These are phyloP conservation scores for Camponotus fellah DNA, from an alignment of 2,888 invertebrate species.

Conservation along the genomic window DNA sequence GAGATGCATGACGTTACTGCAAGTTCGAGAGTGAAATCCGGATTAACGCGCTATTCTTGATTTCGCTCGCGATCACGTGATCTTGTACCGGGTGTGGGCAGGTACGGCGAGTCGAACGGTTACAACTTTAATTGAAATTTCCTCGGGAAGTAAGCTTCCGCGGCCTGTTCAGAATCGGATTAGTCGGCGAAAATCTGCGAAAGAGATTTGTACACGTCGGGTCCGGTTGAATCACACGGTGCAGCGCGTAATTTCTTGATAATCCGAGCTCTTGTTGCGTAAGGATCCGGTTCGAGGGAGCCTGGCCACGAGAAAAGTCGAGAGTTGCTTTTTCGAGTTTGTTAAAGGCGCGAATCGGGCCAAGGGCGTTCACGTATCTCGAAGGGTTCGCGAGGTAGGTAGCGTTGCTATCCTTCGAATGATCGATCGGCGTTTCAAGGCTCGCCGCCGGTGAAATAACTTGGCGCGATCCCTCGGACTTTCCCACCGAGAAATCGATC, in stretches of 20 bases:
- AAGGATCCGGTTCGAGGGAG: neutral
- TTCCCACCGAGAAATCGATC: constrained; percentile 18
- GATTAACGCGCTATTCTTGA: constrained; percentile 33
- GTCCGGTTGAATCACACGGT: neutral
- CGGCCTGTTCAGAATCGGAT: neutral
- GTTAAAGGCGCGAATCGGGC: constrained; percentile 23
- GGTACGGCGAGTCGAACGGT: neutral
- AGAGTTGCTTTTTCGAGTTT: neutral
- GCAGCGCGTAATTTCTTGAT: neutral
- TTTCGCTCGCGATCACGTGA: constrained; percentile 14
- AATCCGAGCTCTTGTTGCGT: neutral
- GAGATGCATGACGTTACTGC: constrained; percentile 4
- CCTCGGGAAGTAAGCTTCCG: neutral
- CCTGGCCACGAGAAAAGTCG: neutral
- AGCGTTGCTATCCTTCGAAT: constrained; percentile 36
- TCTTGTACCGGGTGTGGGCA: neutral
- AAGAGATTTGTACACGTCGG: neutral
- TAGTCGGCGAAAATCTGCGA: neutral
- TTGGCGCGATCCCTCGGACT: constrained; percentile 26
- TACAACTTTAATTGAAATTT: constrained; percentile 39
- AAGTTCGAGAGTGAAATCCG: constrained; percentile 36
- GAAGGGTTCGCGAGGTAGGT: neutral
- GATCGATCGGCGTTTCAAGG: constrained; percentile 46
- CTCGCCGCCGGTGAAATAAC: constrained; percentile 20
- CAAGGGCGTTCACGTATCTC: constrained; percentile 31